These are phyloP conservation scores for Hypercompe scribonia DNA, from an alignment of 2,888 invertebrate genomes.

Conservation along the genomic window DNA sequence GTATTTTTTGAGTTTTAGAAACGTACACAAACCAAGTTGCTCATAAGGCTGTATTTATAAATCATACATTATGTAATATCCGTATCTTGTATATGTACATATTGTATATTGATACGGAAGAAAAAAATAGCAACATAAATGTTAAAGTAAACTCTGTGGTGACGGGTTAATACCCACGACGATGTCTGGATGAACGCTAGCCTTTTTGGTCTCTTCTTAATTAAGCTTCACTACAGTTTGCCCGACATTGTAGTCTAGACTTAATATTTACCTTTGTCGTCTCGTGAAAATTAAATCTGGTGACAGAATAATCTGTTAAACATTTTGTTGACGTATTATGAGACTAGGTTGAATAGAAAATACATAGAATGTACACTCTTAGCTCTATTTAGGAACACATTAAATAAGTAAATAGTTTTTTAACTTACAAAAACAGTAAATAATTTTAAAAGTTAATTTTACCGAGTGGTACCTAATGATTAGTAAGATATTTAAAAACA, in stretches of 20 bases:
- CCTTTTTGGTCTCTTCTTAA: constrained; percentile 34
- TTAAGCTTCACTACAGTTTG: constrained; percentile 30
- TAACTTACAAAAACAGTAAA: background rate
- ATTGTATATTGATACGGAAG: too few relatives aligned
- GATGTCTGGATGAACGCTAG: constrained; percentile 3
- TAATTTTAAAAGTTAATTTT: background rate
- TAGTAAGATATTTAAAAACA: too few relatives aligned
- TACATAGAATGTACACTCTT: background rate
- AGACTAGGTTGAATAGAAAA: background rate
- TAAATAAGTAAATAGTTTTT: too few relatives aligned
- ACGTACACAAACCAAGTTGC: too few relatives aligned
- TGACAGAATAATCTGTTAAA: constrained; percentile 7
- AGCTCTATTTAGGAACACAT: background rate
- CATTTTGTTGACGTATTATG: constrained; percentile 1
- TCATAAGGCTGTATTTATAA: background rate
- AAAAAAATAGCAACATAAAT: constrained; percentile 1
- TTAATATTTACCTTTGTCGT: constrained; percentile 30
- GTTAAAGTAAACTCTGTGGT: background rate
- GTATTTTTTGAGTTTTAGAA: too few relatives aligned
- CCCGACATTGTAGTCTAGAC: constrained; percentile 29
- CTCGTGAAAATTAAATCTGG: constrained; percentile 13
- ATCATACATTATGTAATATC: too few relatives aligned
- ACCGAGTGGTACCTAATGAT: too few relatives aligned
- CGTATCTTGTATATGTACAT: too few relatives aligned
- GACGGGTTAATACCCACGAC: constrained; percentile 39